These are phyloP conservation scores for Sander lucioperca DNA, from an alignment of 2,113 vertebrate species.

Conservation along the genomic window DNA sequence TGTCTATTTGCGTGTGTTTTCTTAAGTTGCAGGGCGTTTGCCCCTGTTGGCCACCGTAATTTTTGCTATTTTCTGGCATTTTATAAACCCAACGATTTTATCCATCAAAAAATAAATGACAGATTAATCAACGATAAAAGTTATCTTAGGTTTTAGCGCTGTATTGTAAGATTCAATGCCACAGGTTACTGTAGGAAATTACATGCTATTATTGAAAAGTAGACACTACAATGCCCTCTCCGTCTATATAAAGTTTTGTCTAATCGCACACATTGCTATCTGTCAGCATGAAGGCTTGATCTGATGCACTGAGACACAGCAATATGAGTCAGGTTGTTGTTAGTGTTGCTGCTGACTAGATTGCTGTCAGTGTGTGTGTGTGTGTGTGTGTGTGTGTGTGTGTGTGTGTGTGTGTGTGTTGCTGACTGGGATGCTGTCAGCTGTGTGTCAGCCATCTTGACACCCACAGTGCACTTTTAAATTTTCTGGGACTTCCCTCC, in stretches of 20 bases:
- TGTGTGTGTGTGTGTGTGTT: slow-evolving; percentile 41
- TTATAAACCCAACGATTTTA: neutral
- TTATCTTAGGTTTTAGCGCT: neutral
- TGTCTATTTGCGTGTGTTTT: no score
- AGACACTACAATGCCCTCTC: neutral
- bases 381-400: slow-evolving; percentile 11
- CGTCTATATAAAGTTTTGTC: slow-evolving; percentile 19
- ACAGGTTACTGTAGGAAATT: neutral
- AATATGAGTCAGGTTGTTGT: slow-evolving; percentile 70
- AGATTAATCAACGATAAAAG: neutral
- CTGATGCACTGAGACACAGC: slow-evolving; percentile 60
- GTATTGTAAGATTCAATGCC: no score
- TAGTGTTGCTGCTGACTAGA: slow-evolving; percentile 72
- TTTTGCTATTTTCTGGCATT: neutral
- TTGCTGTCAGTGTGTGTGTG: slow-evolving; percentile 62
- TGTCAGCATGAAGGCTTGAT: slow-evolving; percentile 63
- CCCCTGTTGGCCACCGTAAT: no score
- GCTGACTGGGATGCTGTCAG: slow-evolving; percentile 74
- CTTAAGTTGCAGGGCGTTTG: no score
- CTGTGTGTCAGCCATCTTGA: slow-evolving; percentile 73
- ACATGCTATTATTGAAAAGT: neutral
- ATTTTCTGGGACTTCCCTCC: slow-evolving; percentile 66
- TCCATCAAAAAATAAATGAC: neutral
- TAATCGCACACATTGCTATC: slow-evolving; percentile 56
- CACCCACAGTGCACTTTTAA: slow-evolving; percentile 62